Conservation (phyloP, 92 coral and sea anemone species). For the Meandrina meandrites region DNA sequence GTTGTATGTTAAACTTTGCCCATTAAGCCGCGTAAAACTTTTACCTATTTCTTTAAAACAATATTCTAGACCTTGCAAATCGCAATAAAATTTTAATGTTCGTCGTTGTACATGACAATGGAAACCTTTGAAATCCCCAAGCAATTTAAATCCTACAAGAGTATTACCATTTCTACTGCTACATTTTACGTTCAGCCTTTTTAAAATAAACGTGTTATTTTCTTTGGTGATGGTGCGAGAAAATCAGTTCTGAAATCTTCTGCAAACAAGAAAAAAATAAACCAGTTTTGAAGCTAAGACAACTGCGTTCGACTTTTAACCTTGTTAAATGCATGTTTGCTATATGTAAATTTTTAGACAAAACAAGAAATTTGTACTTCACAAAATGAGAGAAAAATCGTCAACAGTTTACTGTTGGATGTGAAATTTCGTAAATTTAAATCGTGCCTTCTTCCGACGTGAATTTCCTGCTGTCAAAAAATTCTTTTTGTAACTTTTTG, state of each 20-base stretch:
- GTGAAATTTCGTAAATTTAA: neutral
- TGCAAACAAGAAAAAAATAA: neutral
- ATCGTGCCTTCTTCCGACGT: too few species aligned
- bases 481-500: neutral
- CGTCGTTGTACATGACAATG: neutral
- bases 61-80: neutral
- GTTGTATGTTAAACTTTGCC: neutral
- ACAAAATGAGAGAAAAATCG: neutral
- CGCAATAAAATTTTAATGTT: neutral
- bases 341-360: neutral
- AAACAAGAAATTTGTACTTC: neutral
- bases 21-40: neutral
- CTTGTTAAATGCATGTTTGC: neutral
- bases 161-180: neutral
- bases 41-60: neutral
- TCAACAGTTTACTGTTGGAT: neutral
- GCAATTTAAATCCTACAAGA: neutral
- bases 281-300: neutral
- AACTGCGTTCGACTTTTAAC: neutral
- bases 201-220: neutral
- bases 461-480: neutral
- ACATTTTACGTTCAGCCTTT: neutral
- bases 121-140: neutral
- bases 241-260: neutral
- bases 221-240: neutral